These are phyloP conservation scores for Campoletis sonorensis DNA, from an alignment of 1,140 invertebrate species.

Conservation along the genomic window DNA sequence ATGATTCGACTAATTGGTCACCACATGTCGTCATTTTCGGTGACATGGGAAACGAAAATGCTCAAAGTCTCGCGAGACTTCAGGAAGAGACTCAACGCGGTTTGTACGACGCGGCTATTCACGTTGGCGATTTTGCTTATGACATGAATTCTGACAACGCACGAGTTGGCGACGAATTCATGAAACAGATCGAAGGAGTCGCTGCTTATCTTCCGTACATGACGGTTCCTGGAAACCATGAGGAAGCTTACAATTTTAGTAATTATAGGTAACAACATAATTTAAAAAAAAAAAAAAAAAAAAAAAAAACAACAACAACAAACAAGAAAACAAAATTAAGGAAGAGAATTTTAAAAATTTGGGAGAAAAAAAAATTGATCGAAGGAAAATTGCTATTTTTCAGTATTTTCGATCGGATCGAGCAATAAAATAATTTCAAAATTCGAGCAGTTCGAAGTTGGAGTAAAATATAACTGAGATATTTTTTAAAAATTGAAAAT, in stretches of 20 bases:
- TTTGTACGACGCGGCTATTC: slow-evolving; percentile 92
- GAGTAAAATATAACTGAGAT: too few species aligned
- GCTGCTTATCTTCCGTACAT: slow-evolving; percentile 94
- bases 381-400: too few species aligned
- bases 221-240: slow-evolving; percentile 95
- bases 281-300: too few species aligned
- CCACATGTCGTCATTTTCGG: slow-evolving; percentile 91
- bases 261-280: slow-evolving; percentile 70
- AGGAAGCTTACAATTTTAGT: slow-evolving; percentile 87
- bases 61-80: slow-evolving; percentile 86
- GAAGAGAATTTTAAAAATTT: too few species aligned
- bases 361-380: too few species aligned
- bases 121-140: slow-evolving; percentile 98
- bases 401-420: too few species aligned
- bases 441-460: too few species aligned
- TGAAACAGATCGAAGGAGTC: slow-evolving; percentile 91
- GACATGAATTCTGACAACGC: slow-evolving; percentile 91
- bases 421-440: too few species aligned
- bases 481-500: too few species aligned
- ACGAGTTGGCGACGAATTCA: slow-evolving; percentile 91
- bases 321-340: too few species aligned
- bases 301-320: too few species aligned
- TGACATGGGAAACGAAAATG: slow-evolving; percentile 94
- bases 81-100: slow-evolving; percentile 88
- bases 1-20: slow-evolving; percentile 82